phyloP scores from a whole-genome alignment of 2,888 invertebrate species.

The Protula sp. region DNA sequence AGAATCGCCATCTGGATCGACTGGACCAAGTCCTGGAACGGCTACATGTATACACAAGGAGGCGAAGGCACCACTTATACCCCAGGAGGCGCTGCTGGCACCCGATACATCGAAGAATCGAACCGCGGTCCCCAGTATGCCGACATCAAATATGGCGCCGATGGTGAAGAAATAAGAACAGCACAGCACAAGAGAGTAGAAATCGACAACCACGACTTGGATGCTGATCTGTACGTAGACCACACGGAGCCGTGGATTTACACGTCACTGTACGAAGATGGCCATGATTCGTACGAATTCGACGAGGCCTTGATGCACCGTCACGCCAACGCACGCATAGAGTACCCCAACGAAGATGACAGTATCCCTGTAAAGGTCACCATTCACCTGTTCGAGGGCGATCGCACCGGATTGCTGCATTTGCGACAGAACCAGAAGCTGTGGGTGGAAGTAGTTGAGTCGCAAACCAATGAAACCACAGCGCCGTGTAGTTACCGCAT shows the following conservation, averaged over 20 bases:
- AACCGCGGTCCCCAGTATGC: conserved; percentile 38
- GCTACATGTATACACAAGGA: conserved; percentile 28
- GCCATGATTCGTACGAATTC: conserved; percentile 29
- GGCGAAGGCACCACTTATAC: conserved; percentile 25
- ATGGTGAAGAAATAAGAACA: conserved; percentile 11
- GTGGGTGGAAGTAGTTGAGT: conserved; percentile 34
- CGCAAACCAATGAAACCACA: conserved; percentile 30
- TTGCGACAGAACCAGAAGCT: conserved; percentile 28
- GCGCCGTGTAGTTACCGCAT: conserved; percentile 36
- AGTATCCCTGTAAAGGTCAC: conserved; percentile 20
- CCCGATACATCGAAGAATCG: conserved; percentile 34
- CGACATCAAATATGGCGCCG: conserved; percentile 30
- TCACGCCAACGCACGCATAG: conserved; percentile 31
- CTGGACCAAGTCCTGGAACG: conserved; percentile 26
- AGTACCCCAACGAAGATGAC: conserved; percentile 23
- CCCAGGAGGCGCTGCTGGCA: conserved; percentile 37
- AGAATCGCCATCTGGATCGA: not conserved
- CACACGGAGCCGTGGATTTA: conserved; percentile 37
- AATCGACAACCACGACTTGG: conserved; percentile 32
- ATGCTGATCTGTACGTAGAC: conserved; percentile 27
- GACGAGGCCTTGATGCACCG: conserved; percentile 31
- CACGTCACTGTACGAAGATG: conserved; percentile 28
- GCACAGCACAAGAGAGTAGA: conserved; percentile 29
- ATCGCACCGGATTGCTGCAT: conserved; percentile 33
- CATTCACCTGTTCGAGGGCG: conserved; percentile 33